A percentile compares a stretch with the other conserved stretches of the same genome.
phyloP scores from a whole-genome alignment of 2,888 invertebrate genomes.

The Phanerotoma sp. region DNA sequence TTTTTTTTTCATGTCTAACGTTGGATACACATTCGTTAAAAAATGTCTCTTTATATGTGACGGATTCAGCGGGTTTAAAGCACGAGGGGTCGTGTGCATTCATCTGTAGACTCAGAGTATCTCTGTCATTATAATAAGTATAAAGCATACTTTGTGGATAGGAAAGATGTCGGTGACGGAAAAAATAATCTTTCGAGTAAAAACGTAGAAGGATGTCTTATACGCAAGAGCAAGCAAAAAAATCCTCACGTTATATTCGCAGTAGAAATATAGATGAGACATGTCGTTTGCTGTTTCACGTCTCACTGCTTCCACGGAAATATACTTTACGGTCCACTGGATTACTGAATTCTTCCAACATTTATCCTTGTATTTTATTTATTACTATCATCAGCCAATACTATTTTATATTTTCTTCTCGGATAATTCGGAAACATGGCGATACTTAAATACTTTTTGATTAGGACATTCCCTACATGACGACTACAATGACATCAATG shows the following conservation, averaged over 20 bases:
- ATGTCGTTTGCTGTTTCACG: constrained; percentile 21
- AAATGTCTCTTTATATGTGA: neutral
- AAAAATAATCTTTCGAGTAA: neutral
- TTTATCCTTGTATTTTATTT: no score
- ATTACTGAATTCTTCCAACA: no score
- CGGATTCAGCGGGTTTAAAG: neutral
- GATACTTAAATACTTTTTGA: no score
- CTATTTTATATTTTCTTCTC: no score
- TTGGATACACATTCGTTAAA: neutral
- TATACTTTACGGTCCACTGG: neutral
- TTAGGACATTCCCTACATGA: no score
- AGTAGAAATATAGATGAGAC: neutral
- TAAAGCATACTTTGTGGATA: neutral
- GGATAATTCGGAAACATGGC: no score
- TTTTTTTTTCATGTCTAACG: no score
- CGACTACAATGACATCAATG: no score
- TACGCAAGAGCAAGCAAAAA: constrained; percentile 5
- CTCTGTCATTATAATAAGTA: constrained; percentile 14
- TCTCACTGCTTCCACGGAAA: constrained; percentile 9
- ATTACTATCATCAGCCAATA: no score
- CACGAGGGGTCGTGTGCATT: neutral
- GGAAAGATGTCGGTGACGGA: neutral
- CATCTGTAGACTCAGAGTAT: constrained; percentile 6
- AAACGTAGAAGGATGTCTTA: neutral
- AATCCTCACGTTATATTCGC: neutral